Conservation (phyloP, 1,140 invertebrate genomes). For the Eriosoma lanigerum region DNA sequence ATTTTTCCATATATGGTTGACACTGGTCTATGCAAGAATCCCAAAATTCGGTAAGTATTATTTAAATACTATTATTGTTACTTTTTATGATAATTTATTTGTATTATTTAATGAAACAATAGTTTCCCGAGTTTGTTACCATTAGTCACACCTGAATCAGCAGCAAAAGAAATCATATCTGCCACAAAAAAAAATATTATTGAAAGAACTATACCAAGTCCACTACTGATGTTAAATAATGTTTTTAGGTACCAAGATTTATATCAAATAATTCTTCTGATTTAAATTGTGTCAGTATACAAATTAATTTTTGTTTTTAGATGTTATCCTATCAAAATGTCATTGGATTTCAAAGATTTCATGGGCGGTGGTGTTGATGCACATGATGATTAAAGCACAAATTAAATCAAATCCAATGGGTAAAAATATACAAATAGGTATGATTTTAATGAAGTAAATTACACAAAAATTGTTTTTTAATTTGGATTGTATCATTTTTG, state of each 20-base stretch:
- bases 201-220: constrained; percentile 54
- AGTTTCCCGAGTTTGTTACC: constrained; percentile 69
- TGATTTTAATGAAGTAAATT: too few relatives aligned
- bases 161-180: constrained; percentile 67
- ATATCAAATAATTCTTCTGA: neutral
- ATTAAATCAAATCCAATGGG: neutral
- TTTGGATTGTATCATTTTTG: too few relatives aligned
- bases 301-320: constrained; percentile 57
- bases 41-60: constrained; percentile 64
- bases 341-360: constrained; percentile 60
- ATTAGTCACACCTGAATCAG: constrained; percentile 66
- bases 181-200: constrained; percentile 63
- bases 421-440: neutral
- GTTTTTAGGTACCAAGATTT: constrained; percentile 54
- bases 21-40: constrained; percentile 81
- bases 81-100: neutral
- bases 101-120: too few relatives aligned
- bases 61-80: too few relatives aligned
- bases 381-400: constrained; percentile 40
- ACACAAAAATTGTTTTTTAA: too few relatives aligned
- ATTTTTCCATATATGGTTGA: constrained; percentile 83
- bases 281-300: neutral
- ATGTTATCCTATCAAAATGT: constrained; percentile 59
- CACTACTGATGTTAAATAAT: constrained; percentile 55
- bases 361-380: constrained; percentile 61